A percentile compares a stretch with the other conserved stretches of the same genome.
phyloP scores from a whole-genome alignment of 2,888 invertebrate genomes.

The Coelogynopora nodosa region DNA sequence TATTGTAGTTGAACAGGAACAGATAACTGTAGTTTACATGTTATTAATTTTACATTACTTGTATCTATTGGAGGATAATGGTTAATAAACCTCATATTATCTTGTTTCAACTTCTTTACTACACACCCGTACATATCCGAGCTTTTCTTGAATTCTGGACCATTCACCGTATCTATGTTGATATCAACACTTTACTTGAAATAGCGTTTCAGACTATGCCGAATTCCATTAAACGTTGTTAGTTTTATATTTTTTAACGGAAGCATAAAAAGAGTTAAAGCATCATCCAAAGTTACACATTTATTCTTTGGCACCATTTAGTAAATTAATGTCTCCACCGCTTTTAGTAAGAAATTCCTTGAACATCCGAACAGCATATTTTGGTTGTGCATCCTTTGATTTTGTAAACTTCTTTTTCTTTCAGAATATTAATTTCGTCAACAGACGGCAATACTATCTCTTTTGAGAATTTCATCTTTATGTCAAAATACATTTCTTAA shows the following conservation, averaged over 20 bases:
- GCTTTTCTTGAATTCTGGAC: constrained; percentile 17
- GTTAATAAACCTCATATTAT: not conserved
- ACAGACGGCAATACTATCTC: not conserved
- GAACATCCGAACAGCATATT: constrained; percentile 13
- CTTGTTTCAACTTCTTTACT: constrained; percentile 25
- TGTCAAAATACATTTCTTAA: not conserved
- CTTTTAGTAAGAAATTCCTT: not conserved
- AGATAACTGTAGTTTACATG: not conserved
- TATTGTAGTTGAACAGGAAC: not conserved
- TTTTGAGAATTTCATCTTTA: constrained; percentile 5
- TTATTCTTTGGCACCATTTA: not conserved
- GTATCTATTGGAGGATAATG: constrained; percentile 2
- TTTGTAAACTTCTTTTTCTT: constrained; percentile 16
- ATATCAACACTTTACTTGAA: not conserved
- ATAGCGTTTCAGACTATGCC: constrained; percentile 17
- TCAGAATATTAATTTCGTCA: constrained; percentile 27
- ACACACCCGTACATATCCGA: constrained; percentile 23
- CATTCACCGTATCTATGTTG: not conserved
- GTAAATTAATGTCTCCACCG: not conserved
- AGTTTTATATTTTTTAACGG: not conserved
- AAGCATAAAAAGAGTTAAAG: not conserved
- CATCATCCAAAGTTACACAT: not conserved
- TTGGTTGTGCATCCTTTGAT: constrained; percentile 6
- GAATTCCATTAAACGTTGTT: constrained; percentile 25
- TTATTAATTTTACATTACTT: not conserved